A percentile compares a stretch with the other conserved stretches of the same genome.
Evolutionary conservation across 1,140 invertebrate genomes (phyloP).

Genomic region (Hylaeus anthracinus): DNA sequence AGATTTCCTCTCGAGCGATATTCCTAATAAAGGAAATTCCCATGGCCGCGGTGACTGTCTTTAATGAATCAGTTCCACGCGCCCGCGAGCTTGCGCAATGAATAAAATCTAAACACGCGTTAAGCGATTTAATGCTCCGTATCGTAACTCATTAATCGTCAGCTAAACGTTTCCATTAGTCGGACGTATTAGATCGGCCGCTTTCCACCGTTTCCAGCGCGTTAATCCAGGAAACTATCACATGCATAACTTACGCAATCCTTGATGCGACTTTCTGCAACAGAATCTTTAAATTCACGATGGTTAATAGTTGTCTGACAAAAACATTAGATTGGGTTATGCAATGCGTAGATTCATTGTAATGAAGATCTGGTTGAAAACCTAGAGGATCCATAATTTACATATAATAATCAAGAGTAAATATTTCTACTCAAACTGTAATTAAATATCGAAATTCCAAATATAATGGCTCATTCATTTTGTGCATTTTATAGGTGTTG

Average conservation of each 20-base stretch:
- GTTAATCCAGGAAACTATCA: neutral
- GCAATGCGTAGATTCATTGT: too few relatives aligned
- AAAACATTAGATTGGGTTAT: neutral
- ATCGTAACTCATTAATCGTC: slow-evolving; percentile 8
- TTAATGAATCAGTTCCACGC: slow-evolving; percentile 6
- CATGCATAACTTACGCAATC: neutral
- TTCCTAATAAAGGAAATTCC: neutral
- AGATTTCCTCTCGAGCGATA: too few relatives aligned
- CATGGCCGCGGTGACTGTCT: neutral
- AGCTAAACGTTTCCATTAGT: slow-evolving; percentile 17
- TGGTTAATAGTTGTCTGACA: neutral
- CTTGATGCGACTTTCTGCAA: neutral
- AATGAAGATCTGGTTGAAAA: too few relatives aligned
- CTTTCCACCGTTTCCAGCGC: neutral
- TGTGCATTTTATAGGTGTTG: too few relatives aligned
- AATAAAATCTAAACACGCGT: slow-evolving; percentile 12
- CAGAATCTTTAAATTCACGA: neutral
- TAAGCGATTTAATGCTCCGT: slow-evolving; percentile 5
- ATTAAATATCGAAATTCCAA: too few relatives aligned
- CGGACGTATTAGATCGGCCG: neutral
- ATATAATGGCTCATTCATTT: too few relatives aligned
- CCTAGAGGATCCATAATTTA: too few relatives aligned
- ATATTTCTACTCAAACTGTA: too few relatives aligned
- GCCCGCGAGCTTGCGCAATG: neutral
- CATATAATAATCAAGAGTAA: too few relatives aligned